Evolutionary conservation across 2,113 vertebrate species (phyloP).

Genomic region (Zonotrichia leucophrys): DNA sequence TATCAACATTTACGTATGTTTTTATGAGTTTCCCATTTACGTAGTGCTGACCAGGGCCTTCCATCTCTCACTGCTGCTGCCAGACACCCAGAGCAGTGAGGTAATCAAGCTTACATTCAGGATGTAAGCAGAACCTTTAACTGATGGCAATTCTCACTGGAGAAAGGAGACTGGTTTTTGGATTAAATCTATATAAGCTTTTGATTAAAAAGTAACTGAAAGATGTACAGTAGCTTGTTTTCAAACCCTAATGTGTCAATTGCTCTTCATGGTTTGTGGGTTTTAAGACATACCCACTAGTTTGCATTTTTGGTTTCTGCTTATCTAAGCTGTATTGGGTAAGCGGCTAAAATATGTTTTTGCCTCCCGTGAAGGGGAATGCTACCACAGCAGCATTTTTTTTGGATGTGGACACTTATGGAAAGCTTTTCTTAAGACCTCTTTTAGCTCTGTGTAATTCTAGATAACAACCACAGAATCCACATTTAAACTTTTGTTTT

Average conservation of each 20-base stretch:
- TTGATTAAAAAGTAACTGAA: not conserved
- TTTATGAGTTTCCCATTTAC: not conserved
- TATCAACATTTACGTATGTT: not conserved
- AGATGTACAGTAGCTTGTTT: not conserved
- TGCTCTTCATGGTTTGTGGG: not conserved
- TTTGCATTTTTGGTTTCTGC: constrained; percentile 5
- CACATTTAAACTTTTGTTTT: constrained; percentile 15
- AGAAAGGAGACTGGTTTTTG: not conserved
- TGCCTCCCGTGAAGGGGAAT: not conserved
- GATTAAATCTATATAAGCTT: not conserved
- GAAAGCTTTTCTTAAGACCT: not conserved
- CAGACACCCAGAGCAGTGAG: not conserved
- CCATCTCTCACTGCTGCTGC: not conserved
- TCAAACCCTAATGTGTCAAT: not conserved
- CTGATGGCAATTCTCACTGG: not conserved
- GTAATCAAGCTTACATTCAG: not conserved
- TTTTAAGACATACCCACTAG: not conserved
- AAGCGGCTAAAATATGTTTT: not conserved
- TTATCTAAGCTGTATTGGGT: not conserved
- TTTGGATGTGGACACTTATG: not conserved
- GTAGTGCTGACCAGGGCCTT: not conserved
- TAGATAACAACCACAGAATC: constrained; percentile 16
- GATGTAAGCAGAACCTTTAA: not conserved
- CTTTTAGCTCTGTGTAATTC: not conserved
- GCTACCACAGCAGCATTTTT: not conserved